Evolutionary conservation across 2,888 invertebrate genomes (phyloP).

Genomic region (Choreutis nemorana): DNA sequence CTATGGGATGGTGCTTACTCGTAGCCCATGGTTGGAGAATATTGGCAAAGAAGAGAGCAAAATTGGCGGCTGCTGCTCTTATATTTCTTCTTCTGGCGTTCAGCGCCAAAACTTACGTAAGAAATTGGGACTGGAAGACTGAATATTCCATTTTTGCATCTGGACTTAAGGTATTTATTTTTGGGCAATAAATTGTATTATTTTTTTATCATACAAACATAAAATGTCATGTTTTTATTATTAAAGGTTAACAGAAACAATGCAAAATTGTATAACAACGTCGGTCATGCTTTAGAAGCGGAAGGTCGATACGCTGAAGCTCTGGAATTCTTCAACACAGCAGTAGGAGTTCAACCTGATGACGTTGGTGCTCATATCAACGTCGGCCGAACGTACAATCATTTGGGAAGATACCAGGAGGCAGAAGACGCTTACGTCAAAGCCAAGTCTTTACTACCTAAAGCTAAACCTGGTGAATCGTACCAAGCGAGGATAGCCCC

Average conservation of each 20-base stretch:
- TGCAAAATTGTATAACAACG: constrained; percentile 97
- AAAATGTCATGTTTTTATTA: constrained; percentile 23
- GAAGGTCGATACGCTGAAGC: constrained; percentile 77
- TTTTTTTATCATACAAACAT: too few species aligned
- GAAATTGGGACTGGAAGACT: constrained; percentile 93
- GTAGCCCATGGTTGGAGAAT: constrained; percentile 87
- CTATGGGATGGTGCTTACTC: constrained; percentile 96
- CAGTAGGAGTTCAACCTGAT: constrained; percentile 92
- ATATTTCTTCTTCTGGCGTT: constrained; percentile 79
- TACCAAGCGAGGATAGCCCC: constrained; percentile 97
- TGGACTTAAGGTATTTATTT: constrained; percentile 70
- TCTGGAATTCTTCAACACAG: constrained; percentile 89
- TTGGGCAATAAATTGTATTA: background rate
- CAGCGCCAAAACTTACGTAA: constrained; percentile 83
- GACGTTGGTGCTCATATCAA: constrained; percentile 98
- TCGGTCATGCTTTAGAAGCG: constrained; percentile 93
- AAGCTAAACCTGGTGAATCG: constrained; percentile 91
- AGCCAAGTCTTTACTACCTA: constrained; percentile 88
- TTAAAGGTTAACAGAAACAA: constrained; percentile 85
- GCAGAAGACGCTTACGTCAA: constrained; percentile 93
- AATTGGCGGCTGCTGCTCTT: constrained; percentile 71
- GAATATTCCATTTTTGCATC: constrained; percentile 95
- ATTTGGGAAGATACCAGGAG: constrained; percentile 76
- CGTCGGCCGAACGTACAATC: constrained; percentile 94
- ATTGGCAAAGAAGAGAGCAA: constrained; percentile 70